Conservation (phyloP, 2,113 vertebrate genomes). For the Malurus melanocephalus region DNA sequence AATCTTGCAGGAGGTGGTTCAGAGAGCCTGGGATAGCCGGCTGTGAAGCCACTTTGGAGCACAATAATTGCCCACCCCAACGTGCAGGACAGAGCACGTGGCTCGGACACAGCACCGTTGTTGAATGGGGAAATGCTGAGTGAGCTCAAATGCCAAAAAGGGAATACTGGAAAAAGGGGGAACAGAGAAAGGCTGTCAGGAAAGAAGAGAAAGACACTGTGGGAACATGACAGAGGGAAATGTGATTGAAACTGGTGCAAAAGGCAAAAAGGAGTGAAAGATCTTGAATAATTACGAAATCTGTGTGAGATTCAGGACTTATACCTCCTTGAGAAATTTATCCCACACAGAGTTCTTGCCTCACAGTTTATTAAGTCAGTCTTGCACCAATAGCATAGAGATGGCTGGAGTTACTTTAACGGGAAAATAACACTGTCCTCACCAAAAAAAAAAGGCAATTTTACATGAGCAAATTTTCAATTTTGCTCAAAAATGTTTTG, state of each 20-base stretch:
- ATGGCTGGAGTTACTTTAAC: neutral
- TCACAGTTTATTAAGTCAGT: neutral
- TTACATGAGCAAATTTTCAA: conserved; percentile 15
- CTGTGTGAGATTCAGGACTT: neutral
- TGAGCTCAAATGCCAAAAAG: neutral
- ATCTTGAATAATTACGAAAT: neutral
- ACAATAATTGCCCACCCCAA: neutral
- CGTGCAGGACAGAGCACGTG: too few relatives aligned
- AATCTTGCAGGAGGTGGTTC: neutral
- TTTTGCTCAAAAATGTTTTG: conserved; percentile 11
- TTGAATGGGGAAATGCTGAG: neutral
- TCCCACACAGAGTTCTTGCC: neutral
- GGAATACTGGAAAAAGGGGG: accelerated
- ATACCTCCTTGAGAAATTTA: neutral
- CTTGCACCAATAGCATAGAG: neutral
- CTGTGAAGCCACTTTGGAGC: neutral
- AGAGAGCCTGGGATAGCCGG: neutral
- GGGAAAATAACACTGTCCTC: neutral
- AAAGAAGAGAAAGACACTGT: neutral
- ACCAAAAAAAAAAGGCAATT: neutral
- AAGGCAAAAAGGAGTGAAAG: neutral
- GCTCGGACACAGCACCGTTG: accelerated
- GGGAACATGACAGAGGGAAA: neutral
- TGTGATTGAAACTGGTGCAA: neutral
- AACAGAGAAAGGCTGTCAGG: neutral